Percentiles rank a stretch among this genome's conserved stretches.
These are phyloP conservation scores for Phrixothrix hirtus DNA, from an alignment of 2,888 invertebrate species.

Conservation along the genomic window DNA sequence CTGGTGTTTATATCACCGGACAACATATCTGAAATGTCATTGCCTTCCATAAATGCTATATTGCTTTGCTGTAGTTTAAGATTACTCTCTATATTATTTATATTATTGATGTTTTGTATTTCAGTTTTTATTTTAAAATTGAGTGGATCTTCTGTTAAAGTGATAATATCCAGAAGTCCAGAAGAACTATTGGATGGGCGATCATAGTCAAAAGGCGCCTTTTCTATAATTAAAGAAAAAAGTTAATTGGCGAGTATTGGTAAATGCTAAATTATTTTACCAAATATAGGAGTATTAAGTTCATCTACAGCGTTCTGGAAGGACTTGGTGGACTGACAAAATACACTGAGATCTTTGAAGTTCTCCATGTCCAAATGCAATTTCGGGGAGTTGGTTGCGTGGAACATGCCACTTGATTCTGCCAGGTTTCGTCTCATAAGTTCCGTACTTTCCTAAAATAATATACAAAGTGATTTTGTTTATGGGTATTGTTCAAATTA, in stretches of 20 bases:
- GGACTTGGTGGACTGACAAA: conserved; percentile 62
- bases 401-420: conserved; percentile 29
- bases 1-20: conserved; percentile 9
- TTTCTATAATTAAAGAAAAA: conserved; percentile 20
- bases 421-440: conserved; percentile 25
- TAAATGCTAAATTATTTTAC: conserved; percentile 39
- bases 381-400: conserved; percentile 10
- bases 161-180: conserved; percentile 23
- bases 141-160: conserved; percentile 21
- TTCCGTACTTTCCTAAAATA: conserved; percentile 23
- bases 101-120: conserved; percentile 18
- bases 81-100: conserved; percentile 26
- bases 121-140: conserved; percentile 28
- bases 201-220: conserved; percentile 32
- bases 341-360: conserved; percentile 70
- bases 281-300: conserved; percentile 51
- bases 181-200: conserved; percentile 13
- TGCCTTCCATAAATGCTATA: conserved; percentile 18
- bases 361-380: conserved; percentile 58
- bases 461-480: neutral
- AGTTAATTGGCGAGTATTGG: conserved; percentile 20
- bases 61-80: conserved; percentile 16
- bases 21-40: conserved; percentile 20
- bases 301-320: conserved; percentile 49
- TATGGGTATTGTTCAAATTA: neutral